These are phyloP conservation scores for Rynchops niger DNA, from an alignment of 2,113 vertebrate species.

Conservation along the genomic window DNA sequence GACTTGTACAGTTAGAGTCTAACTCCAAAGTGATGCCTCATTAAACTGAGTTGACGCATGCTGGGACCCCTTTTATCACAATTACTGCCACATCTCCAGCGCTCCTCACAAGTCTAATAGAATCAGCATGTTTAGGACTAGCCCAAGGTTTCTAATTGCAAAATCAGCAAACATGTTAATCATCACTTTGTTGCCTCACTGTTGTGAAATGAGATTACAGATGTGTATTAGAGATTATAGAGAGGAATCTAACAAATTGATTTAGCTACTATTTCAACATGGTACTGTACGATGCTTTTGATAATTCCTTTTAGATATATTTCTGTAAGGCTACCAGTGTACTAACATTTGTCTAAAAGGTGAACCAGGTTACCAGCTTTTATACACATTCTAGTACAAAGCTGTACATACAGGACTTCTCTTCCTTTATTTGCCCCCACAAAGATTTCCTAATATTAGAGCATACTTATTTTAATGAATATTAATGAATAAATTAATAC, in stretches of 20 bases:
- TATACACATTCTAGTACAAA: background rate
- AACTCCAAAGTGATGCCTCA: slow-evolving; percentile 44
- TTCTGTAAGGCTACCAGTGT: background rate
- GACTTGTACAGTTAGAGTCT: background rate
- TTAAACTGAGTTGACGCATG: slow-evolving; percentile 64
- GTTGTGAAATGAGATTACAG: slow-evolving; percentile 9
- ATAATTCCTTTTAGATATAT: background rate
- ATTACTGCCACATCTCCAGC: slow-evolving; percentile 62
- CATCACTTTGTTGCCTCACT: background rate
- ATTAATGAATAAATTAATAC: background rate
- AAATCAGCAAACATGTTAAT: slow-evolving; percentile 32
- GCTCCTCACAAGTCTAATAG: slow-evolving; percentile 5
- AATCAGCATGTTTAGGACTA: slow-evolving; percentile 1
- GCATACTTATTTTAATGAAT: background rate
- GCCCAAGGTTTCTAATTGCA: slow-evolving; percentile 16
- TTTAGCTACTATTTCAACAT: background rate
- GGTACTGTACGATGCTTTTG: background rate
- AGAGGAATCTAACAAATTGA: background rate
- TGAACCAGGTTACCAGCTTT: background rate
- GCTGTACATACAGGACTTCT: background rate
- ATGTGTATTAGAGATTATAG: background rate
- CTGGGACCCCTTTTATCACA: slow-evolving; percentile 68
- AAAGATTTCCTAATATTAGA: background rate
- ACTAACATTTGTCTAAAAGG: background rate
- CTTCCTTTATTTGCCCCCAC: background rate